Conservation (phyloP, 2,888 invertebrate species). For the Hoplodrina blanda region DNA sequence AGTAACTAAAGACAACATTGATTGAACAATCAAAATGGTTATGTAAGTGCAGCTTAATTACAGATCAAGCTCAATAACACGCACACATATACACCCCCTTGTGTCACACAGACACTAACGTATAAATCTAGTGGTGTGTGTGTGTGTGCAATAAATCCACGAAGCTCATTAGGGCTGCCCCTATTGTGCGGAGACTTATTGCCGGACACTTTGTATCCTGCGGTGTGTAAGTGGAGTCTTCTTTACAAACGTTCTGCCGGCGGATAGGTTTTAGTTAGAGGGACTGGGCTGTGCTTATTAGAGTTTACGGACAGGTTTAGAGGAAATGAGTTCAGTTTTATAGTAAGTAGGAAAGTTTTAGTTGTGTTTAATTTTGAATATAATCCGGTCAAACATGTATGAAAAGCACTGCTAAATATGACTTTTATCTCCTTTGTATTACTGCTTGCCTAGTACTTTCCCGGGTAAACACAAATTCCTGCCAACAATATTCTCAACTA, state of each 20-base stretch:
- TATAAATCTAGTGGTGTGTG: conserved; percentile 5
- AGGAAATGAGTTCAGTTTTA: not conserved
- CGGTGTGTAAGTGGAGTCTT: conserved; percentile 38
- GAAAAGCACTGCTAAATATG: too few species aligned
- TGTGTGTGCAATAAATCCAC: conserved; percentile 58
- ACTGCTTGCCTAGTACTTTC: too few species aligned
- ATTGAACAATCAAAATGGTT: too few species aligned
- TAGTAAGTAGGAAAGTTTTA: not conserved
- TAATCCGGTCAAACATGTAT: too few species aligned
- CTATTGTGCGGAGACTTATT: conserved; percentile 56
- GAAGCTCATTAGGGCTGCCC: conserved; percentile 58
- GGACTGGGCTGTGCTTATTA: not conserved
- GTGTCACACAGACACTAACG: not conserved
- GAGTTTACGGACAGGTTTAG: not conserved
- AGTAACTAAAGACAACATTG: too few species aligned
- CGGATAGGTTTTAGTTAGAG: conserved; percentile 28
- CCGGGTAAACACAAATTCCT: too few species aligned
- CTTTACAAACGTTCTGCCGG: conserved; percentile 25
- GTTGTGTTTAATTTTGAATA: too few species aligned
- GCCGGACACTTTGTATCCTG: conserved; percentile 47
- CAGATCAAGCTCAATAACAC: conserved; percentile 43
- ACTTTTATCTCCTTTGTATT: too few species aligned
- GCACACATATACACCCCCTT: conserved; percentile 7
- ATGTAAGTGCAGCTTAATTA: conserved; percentile 15
- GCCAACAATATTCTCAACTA: not conserved